Percentiles rank a stretch among this genome's conserved stretches.
phyloP scores from a whole-genome alignment of 2,113 vertebrate genomes.

The Microcebus murinus region DNA sequence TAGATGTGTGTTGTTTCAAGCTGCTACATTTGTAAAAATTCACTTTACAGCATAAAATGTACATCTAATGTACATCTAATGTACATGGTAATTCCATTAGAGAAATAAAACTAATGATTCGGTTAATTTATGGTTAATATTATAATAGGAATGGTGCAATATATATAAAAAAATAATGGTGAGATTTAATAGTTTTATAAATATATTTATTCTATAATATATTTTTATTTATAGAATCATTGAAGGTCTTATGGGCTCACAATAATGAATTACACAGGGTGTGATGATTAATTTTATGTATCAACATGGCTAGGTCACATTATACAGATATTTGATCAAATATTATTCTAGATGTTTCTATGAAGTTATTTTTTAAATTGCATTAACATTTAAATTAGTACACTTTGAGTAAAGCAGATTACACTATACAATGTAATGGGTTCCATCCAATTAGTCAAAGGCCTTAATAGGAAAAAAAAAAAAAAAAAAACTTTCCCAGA shows the following conservation, averaged over 20 bases:
- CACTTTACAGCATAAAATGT: neutral
- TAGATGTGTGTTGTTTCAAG: neutral
- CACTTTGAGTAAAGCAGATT: neutral
- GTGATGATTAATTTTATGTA: neutral
- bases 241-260: neutral
- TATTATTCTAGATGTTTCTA: neutral
- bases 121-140: neutral
- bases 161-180: neutral
- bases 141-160: neutral
- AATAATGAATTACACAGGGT: neutral
- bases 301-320: neutral
- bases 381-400: neutral
- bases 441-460: neutral
- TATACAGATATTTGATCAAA: neutral
- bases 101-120: neutral
- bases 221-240: neutral
- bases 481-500: neutral
- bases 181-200: neutral
- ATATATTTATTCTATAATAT: neutral
- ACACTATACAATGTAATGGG: neutral
- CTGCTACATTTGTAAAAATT: neutral
- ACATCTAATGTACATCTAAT: neutral
- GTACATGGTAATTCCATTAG: neutral
- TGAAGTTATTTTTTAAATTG: neutral
- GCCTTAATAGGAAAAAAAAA: neutral